Evolutionary conservation across 2,113 vertebrate species (phyloP).

Genomic region (Vimba vimba): DNA sequence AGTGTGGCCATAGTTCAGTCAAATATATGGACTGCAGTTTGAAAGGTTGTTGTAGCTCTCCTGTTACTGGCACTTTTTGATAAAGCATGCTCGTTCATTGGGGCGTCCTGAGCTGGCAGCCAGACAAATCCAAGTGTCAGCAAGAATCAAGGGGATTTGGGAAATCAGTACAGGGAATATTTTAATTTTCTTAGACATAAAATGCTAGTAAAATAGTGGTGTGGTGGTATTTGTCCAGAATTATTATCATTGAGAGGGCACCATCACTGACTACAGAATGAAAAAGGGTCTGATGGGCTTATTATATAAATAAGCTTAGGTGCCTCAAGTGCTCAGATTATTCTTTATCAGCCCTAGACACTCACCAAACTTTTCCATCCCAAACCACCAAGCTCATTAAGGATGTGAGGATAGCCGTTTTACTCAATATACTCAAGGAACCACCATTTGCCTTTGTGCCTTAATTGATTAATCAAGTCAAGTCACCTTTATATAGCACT

Average conservation of each 20-base stretch:
- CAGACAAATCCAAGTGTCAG: background rate
- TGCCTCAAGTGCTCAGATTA: slow-evolving; percentile 1
- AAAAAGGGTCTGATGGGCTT: background rate
- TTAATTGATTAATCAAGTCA: background rate
- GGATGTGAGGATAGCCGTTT: background rate
- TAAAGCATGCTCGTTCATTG: background rate
- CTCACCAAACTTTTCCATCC: background rate
- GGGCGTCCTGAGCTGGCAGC: background rate
- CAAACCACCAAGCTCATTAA: background rate
- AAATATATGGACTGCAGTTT: slow-evolving; percentile 1
- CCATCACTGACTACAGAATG: background rate
- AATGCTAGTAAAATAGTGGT: background rate
- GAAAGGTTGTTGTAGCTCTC: background rate
- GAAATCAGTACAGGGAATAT: background rate
- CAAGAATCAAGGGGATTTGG: background rate
- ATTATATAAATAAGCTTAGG: background rate
- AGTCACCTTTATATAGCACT: no score
- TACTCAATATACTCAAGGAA: background rate
- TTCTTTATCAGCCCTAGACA: background rate
- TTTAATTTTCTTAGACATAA: background rate
- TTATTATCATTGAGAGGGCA: background rate
- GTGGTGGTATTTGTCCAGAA: background rate
- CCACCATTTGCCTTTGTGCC: background rate
- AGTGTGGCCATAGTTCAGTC: slow-evolving; percentile 3
- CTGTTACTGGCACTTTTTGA: background rate